Base-by-base conservation (phyloP, 2,797 vertebrate species). In the Petrocephalus schoutedeni region DNA sequence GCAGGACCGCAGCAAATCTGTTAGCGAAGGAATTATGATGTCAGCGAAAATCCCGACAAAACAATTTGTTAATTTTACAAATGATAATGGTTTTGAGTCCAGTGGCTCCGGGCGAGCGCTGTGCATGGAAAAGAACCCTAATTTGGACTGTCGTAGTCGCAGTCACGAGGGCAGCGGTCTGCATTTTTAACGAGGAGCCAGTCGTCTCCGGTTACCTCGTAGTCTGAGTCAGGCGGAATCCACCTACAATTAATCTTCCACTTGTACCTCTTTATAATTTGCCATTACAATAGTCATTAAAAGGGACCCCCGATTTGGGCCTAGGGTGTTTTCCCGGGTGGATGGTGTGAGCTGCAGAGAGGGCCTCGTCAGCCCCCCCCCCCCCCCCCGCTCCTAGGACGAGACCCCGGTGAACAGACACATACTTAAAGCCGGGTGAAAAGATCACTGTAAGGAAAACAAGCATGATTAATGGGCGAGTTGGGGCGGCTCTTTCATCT, bases 171-270 rank as follows among this genome's bases (percentile, higher is more conserved):
- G 94, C 93, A 93, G 94, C 88, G 91, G 90, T 90, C 93, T 93
- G 92, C 94, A 95, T 96, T 95, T 96, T 94, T 91, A 92, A 91
- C 87, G 92, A 87, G 88, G 89, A 58, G 91, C 92, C 58, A 90
- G 91, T 90, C 36, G 84, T 96, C 96, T 97, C 96, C 80, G 87
- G 94, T 97, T 97, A 96, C 97, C 90, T 89, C 89, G 23, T 91
- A 93, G 93, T 93, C 92, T 74, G 90, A 94, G 92, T 92, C 90
- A 91, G 88, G 86, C 93, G 91, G 88, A 93, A 95, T 95, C 94
- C 95, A 94, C 93, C 93, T 92, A 93, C 94, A 95, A 97, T 97
- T 97, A 96, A 97, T 97, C 96, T 97, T 97, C 94, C 92, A 95
- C 95, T 95, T 92, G 93, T 96, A 95, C 94, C 94, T 92, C 93